Evolutionary conservation across 2,797 vertebrate genomes (phyloP).

Genomic region (Hipposideros larvatus): DNA sequence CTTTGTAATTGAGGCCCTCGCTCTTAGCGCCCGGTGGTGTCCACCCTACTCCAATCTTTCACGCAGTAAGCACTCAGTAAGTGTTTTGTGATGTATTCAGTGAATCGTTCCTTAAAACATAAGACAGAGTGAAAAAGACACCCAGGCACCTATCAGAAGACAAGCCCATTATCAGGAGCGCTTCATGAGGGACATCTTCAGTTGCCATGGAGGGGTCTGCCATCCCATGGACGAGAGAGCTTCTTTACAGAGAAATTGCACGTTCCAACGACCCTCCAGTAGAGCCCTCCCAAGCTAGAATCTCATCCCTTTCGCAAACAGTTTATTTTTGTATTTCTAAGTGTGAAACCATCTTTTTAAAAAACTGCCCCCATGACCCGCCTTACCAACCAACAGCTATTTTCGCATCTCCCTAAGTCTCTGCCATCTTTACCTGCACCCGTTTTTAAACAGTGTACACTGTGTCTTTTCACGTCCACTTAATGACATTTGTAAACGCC

Average conservation of each 20-base stretch:
- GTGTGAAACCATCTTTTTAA: neutral
- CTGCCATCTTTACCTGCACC: neutral
- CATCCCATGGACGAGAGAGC: fast-evolving
- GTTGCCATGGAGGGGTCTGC: neutral
- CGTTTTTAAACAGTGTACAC: too few relatives aligned
- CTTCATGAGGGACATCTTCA: neutral
- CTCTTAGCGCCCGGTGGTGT: neutral
- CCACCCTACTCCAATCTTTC: neutral
- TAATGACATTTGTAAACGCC: neutral
- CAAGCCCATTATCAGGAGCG: fast-evolving
- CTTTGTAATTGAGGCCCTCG: neutral
- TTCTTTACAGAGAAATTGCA: neutral
- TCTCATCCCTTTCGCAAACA: neutral
- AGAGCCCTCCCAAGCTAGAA: neutral
- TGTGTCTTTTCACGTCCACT: neutral
- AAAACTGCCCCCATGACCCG: neutral
- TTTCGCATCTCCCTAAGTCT: fast-evolving
- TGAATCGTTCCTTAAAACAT: neutral
- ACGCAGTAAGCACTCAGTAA: too few relatives aligned
- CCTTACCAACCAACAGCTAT: neutral
- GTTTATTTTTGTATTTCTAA: neutral
- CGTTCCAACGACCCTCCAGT: neutral
- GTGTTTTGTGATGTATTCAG: too few relatives aligned
- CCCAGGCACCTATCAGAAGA: too few relatives aligned
- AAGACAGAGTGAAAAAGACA: neutral